Evolutionary conservation across 2,888 invertebrate genomes (phyloP).

Genomic region (Orthosia gracilis): DNA sequence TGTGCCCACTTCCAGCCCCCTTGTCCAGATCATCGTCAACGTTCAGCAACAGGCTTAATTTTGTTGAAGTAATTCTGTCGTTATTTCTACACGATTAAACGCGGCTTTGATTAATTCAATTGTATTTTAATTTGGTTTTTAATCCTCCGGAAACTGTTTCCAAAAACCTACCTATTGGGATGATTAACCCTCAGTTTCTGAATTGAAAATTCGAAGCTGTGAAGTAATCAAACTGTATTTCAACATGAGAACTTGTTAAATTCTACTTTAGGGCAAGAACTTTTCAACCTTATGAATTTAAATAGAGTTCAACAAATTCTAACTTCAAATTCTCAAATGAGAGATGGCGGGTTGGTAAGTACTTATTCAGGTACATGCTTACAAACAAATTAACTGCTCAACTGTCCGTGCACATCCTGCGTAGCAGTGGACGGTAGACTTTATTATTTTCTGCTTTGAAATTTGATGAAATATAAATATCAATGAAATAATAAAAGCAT

Average conservation of each 20-base stretch:
- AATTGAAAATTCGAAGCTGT: neutral
- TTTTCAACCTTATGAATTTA: no score
- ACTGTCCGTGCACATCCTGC: no score
- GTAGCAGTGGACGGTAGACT: no score
- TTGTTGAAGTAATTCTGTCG: constrained; percentile 17
- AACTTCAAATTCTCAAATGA: no score
- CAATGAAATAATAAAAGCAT: no score
- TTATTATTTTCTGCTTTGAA: no score
- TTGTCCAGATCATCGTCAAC: constrained; percentile 74
- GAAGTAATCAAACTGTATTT: neutral
- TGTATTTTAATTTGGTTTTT: neutral
- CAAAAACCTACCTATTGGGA: neutral
- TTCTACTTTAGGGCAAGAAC: no score
- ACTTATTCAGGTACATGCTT: no score
- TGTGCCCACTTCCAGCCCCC: constrained; percentile 59
- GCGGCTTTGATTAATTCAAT: neutral
- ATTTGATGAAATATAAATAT: no score
- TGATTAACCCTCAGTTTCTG: neutral
- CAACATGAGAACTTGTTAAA: neutral
- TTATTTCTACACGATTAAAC: constrained; percentile 38
- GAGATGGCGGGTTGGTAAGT: no score
- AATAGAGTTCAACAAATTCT: no score
- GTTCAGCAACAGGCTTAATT: constrained; percentile 57
- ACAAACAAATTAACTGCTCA: no score
- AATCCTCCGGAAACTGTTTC: neutral